Base-by-base conservation (phyloP, 2,797 vertebrate genomes). In the Labeo calbasu region DNA sequence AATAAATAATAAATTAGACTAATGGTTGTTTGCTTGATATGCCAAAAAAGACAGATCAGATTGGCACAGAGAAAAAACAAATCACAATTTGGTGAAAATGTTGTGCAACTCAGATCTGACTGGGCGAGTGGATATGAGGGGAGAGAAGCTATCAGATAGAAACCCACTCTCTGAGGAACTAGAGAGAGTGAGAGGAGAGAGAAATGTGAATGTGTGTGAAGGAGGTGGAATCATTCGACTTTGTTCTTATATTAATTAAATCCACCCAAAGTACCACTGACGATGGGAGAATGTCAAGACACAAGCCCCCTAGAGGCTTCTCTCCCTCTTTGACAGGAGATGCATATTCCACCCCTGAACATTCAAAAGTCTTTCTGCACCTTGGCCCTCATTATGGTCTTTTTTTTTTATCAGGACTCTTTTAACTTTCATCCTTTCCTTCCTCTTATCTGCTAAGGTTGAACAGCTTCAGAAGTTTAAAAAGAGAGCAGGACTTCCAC, bases 161-260 rank as follows among this genome's bases (percentile, higher is more conserved):
- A 50, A 14, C 81, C 57, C 46, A 53, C 5, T 77, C 50, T 77
- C 57, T 43, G n/a, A 53, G 51, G 73, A 70, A 19, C 53, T 84
- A 32, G 19, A 77, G 25, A 53, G 55, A 21, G 55, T 19, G 32
- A 32, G 63, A 53, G 43, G n/a, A 63, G 28, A 53, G 48, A 59
- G 36, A 83, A 61, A 61, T 32, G 25, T 59, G 25, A 48, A 77
- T n/a, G 32, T n/a, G 77, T 12, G n/a, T 8, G n/a, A 48, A 40
- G 46, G 65, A 69, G 65, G 50, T 40, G 32, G 78, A 75, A 82
- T 66, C 70, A 51, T 71, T 79, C 0, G 46, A 71, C 83, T 84
- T 84, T 79, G 66, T 84, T 84, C 83, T 84, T 65, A 71, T 63
- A 79, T 80, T 86, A 86, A 86, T 86, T 83, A 86, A 86, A 83